Conservation (phyloP, 1,140 invertebrate genomes). For the Drosophila nigromelanica region DNA sequence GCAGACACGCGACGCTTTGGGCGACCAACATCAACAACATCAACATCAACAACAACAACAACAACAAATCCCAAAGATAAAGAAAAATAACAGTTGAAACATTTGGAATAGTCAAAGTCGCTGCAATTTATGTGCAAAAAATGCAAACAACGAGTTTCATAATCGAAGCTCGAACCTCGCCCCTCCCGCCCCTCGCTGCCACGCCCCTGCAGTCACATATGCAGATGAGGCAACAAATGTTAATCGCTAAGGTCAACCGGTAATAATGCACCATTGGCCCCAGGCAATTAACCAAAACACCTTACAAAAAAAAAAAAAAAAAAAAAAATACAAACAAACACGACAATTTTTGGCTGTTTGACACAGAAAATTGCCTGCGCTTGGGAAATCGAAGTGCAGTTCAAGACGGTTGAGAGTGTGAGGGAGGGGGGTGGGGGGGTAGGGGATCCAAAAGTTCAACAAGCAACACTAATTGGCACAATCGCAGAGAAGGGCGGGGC, state of each 20-base stretch:
- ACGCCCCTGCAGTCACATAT: conserved; percentile 32
- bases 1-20: conserved; percentile 44
- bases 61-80: conserved; percentile 4
- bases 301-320: conserved; percentile 8
- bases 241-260: conserved; percentile 66
- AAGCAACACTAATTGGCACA: conserved; percentile 40
- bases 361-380: conserved; percentile 54
- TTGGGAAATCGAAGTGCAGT: conserved; percentile 17
- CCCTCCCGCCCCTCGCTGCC: neutral
- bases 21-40: conserved; percentile 11
- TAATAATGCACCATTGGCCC: conserved; percentile 56
- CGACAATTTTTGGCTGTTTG: conserved; percentile 30
- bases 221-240: conserved; percentile 68
- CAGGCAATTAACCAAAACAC: conserved; percentile 58
- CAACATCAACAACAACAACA: neutral
- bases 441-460: conserved; percentile 13
- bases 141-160: conserved; percentile 63
- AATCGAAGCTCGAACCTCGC: conserved; percentile 42
- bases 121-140: conserved; percentile 70
- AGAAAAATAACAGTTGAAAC: conserved; percentile 39
- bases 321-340: conserved; percentile 13
- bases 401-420: too few species aligned
- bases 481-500: neutral
- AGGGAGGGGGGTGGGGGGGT: neutral
- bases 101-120: conserved; percentile 46